Conservation (phyloP, 2,888 invertebrate species). For the Platypus cylindrus region DNA sequence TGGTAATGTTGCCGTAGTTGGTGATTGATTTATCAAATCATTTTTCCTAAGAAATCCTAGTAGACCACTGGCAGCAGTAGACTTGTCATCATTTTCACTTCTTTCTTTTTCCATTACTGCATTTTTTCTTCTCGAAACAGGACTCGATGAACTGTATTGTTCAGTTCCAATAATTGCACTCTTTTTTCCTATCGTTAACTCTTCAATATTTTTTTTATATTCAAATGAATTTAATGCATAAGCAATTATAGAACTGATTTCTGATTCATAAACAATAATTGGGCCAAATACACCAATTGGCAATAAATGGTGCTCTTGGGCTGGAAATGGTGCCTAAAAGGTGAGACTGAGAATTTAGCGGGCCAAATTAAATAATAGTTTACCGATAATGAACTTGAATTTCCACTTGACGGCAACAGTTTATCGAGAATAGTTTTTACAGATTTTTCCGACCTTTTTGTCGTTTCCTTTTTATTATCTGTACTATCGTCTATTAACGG, state of each 20-base stretch:
- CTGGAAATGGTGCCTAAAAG: slow-evolving; percentile 46
- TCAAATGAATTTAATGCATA: slow-evolving; percentile 63
- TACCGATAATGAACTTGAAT: slow-evolving; percentile 34
- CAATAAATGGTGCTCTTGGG: slow-evolving; percentile 58
- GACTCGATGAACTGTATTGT: slow-evolving; percentile 38
- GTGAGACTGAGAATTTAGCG: background rate
- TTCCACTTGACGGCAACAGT: slow-evolving; percentile 45
- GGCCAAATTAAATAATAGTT: slow-evolving; percentile 15
- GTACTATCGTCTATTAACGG: slow-evolving; percentile 6
- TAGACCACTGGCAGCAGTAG: slow-evolving; percentile 28
- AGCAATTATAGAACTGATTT: slow-evolving; percentile 76
- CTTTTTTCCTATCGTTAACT: slow-evolving; percentile 25
- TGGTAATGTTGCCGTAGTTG: background rate
- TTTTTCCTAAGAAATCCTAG: slow-evolving; percentile 32
- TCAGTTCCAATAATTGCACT: slow-evolving; percentile 22
- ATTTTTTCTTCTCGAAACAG: slow-evolving; percentile 35
- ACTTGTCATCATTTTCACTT: slow-evolving; percentile 25
- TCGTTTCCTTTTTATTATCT: slow-evolving; percentile 35
- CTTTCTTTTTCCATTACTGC: slow-evolving; percentile 34
- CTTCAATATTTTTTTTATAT: slow-evolving; percentile 51
- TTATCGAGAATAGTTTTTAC: slow-evolving; percentile 57
- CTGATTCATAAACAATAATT: slow-evolving; percentile 64
- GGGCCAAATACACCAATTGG: slow-evolving; percentile 46
- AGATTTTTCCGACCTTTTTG: slow-evolving; percentile 48
- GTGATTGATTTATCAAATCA: slow-evolving; percentile 22